Base-by-base conservation (phyloP, 2,113 vertebrate species). In the Grus americana region DNA sequence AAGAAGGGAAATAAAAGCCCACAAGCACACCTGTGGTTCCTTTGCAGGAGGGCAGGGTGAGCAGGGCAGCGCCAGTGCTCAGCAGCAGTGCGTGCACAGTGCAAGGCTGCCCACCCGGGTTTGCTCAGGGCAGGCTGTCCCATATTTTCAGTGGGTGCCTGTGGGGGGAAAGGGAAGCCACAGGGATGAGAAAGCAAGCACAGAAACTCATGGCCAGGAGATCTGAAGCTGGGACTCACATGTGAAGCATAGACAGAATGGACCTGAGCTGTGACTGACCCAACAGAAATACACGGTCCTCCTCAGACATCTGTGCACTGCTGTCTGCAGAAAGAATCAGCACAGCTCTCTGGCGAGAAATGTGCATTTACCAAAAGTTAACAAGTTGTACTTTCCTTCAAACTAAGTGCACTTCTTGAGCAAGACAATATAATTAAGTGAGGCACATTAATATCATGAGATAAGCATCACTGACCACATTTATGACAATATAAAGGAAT, bases 341-440 rank as follows among this genome's bases (percentile, higher is more conserved):
- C 30, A 2, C 23, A 12, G 24, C 9, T 38, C 80, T 74, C 63
- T 1, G 1, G n/a, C 4, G n/a, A 81, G 68, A 90, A 92, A 40
- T 5, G 24, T 32, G 32, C 74, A 29, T 71, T 92, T 72, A 44
- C 87, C 79, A 50, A 63, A 94, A 96, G 83, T 94, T 96, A 58
- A 81, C 81, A 88, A 44, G 74, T 87, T 90, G 76, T 40, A 78
- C 58, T 79, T 96, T 79, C 78, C 44, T 67, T 44, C 93, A 61
- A 95, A 96, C 80, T 29, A 70, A 73, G 92, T 49, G 55, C 87
- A 82, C 72, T 93, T 89, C 91, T 91, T 89, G 93, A 97, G 67
- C 87, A 95, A 95, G 95, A 94, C 95, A 90, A 92, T 79, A 82
- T 92, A 94, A 96, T 97, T 91, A 97, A 96, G 97, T 55, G 92